Evolutionary conservation across 53 echinoderm and acorn worm species (phyloP), one percentile per base, ranked within the genome.

Genomic region (Temnopleurus reevesii): DNA sequence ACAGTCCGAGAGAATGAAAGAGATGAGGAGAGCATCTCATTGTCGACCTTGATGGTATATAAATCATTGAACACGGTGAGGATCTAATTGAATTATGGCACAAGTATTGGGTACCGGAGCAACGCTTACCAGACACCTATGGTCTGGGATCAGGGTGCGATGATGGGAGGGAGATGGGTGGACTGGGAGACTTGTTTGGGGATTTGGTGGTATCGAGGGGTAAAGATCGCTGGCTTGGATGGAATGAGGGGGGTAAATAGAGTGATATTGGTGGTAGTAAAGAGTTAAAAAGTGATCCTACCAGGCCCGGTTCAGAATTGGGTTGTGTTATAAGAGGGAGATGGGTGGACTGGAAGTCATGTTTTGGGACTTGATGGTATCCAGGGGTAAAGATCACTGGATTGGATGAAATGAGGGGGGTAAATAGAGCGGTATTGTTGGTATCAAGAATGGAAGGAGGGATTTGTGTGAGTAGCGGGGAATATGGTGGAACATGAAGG

Each of bases 31-130:
- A 77, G 45, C n/a, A 38, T 77, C 30, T 77, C 77, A 77, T 45
- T 23, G 21, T 44, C 35, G 77, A 81, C 81, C 81, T 81, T 81
- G 81, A 51, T 81, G 53, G 51, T 13, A 53, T 30, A 81, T 81
- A 81, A 81, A 81, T 81, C 81, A 51, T 81, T 81, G 81, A 81
- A 81, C 81, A 81, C 51, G 81, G 81, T 53, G 53, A 51, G 53
- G 51, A 51, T 81, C n/a, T n/a, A 81, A 63, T 63, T 63, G 33
- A 63, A 63, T 63, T 33, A 63, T 63, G 33, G 63, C 30, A 63
- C 63, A 63, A 63, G 63, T 13, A 34, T 29, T 63, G 30, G 63
- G 63, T 29, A 63, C 63, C 63, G 33, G 63, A 63, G 30, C 63
- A 63, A 63, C 63, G 17, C 63, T 63, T 33, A 31, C 63, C 2